Conservation (phyloP, 2,797 vertebrate species). For the Sylvilagus floridanus region DNA sequence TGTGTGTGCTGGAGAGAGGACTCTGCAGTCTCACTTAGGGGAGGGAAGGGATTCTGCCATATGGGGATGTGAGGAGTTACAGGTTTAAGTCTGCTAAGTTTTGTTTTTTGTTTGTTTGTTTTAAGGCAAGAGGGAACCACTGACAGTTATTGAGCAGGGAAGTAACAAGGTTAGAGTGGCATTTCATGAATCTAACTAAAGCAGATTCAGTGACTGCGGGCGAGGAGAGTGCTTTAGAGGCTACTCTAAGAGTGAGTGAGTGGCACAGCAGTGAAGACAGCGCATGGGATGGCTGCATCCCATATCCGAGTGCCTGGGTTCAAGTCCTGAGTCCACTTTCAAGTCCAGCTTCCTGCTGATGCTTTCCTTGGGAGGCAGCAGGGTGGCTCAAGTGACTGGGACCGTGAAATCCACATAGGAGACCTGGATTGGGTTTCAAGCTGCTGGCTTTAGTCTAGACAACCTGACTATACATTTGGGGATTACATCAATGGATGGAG, state of each 20-base stretch:
- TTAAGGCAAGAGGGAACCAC: constrained; percentile 40
- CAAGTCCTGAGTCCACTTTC: too few species aligned
- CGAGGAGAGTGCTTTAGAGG: not conserved
- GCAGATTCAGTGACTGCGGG: not conserved
- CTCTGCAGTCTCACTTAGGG: not conserved
- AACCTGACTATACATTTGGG: too few species aligned
- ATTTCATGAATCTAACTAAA: constrained; percentile 42
- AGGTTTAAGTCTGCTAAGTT: not conserved
- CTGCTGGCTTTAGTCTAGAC: too few species aligned
- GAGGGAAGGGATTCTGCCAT: not conserved
- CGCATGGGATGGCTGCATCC: too few species aligned
- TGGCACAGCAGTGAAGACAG: too few species aligned
- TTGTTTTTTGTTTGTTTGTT: constrained; percentile 41
- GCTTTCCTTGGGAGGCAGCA: too few species aligned
- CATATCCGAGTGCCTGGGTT: too few species aligned
- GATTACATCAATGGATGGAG: too few species aligned
- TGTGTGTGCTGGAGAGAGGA: not conserved
- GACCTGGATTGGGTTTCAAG: too few species aligned
- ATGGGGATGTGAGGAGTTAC: not conserved
- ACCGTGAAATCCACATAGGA: too few species aligned
- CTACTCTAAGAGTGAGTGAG: not conserved
- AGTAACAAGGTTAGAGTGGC: not conserved
- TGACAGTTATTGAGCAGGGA: not conserved
- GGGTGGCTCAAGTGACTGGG: too few species aligned
- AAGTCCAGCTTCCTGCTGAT: too few species aligned